phyloP scores from a whole-genome alignment of 2,113 vertebrate genomes.

The Chionis minor region DNA sequence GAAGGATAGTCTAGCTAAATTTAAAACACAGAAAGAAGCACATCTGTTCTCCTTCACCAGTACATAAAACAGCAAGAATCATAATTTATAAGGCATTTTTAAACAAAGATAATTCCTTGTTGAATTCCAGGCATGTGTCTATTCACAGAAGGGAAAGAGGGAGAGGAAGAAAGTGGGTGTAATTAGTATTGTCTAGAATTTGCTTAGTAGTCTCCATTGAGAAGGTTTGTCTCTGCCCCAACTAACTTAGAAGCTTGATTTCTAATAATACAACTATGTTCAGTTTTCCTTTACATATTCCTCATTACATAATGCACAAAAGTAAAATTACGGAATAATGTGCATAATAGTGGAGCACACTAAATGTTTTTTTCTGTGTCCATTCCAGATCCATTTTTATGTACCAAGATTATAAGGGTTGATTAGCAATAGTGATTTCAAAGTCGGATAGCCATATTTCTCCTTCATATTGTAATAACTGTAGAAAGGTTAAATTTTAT shows the following conservation, averaged over 20 bases:
- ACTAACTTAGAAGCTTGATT: not conserved
- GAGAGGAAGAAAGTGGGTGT: not conserved
- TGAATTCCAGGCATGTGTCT: not conserved
- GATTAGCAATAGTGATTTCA: not conserved
- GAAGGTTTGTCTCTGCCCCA: not conserved
- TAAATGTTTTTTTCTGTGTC: not conserved
- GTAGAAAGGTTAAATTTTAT: not conserved
- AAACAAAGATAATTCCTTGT: not conserved
- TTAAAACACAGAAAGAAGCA: not conserved
- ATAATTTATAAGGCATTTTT: not conserved
- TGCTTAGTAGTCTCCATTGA: not conserved
- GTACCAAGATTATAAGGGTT: not conserved
- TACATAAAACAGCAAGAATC: not conserved
- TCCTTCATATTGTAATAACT: not conserved
- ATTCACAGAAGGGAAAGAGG: not conserved
- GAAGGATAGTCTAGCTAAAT: not conserved
- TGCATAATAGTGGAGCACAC: not conserved
- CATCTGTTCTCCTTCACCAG: not conserved
- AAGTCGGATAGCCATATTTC: not conserved
- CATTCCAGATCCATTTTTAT: not conserved
- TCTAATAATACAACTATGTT: not conserved
- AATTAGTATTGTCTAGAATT: not conserved
- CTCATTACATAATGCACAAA: not conserved
- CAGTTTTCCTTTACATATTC: not conserved
- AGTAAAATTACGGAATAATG: not conserved